Evolutionary conservation across 2,113 vertebrate genomes (phyloP).

Genomic region (Nannobrachium achirus): DNA sequence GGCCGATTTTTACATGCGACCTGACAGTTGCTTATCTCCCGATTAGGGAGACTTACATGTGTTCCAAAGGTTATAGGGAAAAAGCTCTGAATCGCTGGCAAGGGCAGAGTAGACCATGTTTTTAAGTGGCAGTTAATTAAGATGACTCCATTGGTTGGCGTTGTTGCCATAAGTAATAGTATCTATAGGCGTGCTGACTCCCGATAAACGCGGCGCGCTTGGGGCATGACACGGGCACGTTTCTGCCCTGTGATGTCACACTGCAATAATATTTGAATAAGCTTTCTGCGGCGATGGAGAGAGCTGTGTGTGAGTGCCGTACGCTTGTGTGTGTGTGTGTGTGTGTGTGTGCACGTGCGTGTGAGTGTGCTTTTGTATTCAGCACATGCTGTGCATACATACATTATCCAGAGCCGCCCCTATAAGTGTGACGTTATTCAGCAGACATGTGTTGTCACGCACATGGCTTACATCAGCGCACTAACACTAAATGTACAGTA

Average conservation of each 20-base stretch:
- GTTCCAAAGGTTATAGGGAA: too few species aligned
- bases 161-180: constrained; percentile 3
- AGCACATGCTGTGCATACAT: not conserved
- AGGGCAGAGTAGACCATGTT: too few species aligned
- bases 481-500: not conserved
- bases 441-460: not conserved
- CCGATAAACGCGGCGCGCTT: constrained; percentile 49
- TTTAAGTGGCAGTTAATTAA: too few species aligned
- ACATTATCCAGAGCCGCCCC: constrained; percentile 21
- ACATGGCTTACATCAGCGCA: not conserved
- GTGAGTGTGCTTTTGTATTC: not conserved
- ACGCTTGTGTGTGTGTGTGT: not conserved
- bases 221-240: constrained; percentile 34
- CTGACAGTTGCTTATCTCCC: too few species aligned
- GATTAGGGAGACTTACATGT: too few species aligned
- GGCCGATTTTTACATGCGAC: too few species aligned
- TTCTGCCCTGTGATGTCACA: constrained; percentile 43
- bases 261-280: constrained; percentile 61
- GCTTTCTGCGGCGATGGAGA: constrained; percentile 20
- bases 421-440: not conserved
- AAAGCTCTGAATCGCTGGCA: too few species aligned
- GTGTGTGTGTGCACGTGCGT: not conserved
- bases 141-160: too few species aligned
- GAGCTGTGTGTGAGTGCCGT: not conserved
- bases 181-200: constrained; percentile 16